phyloP scores from a whole-genome alignment of 2,797 vertebrate genomes.

The Prionace glauca region DNA sequence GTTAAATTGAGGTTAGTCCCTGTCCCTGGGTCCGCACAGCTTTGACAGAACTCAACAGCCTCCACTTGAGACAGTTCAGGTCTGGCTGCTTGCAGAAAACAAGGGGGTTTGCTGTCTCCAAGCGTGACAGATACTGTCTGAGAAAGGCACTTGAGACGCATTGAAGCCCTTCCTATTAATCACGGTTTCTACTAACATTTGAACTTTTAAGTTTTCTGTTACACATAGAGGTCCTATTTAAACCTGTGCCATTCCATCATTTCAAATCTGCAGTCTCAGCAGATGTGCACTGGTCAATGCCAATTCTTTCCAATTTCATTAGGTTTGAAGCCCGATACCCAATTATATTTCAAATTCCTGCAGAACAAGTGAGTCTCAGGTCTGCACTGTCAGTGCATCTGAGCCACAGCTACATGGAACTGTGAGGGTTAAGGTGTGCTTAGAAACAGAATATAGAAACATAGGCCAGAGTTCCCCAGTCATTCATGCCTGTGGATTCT shows the following conservation, averaged over 20 bases:
- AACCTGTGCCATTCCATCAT: not conserved
- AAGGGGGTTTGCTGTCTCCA: not conserved
- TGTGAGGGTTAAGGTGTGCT: not conserved
- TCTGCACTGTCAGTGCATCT: not conserved
- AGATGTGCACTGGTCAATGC: not conserved
- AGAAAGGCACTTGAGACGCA: constrained; percentile 22
- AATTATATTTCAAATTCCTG: too few species aligned
- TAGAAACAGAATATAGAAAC: too few species aligned
- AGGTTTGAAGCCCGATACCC: not conserved
- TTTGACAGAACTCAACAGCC: not conserved
- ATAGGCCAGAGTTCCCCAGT: too few species aligned
- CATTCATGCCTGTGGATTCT: too few species aligned
- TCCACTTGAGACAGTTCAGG: not conserved
- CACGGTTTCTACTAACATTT: constrained; percentile 30
- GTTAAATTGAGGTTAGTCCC: not conserved
- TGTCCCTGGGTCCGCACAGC: not conserved
- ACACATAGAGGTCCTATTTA: not conserved
- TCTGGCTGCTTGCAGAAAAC: not conserved
- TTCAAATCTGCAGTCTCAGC: not conserved
- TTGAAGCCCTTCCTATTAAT: constrained; percentile 28
- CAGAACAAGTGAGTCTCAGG: not conserved
- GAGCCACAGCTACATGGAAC: not conserved
- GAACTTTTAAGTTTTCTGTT: constrained; percentile 11
- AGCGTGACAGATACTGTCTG: constrained; percentile 10
- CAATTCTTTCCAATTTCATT: not conserved